Conservation (phyloP, 2,888 invertebrate genomes). For the Trichogramma evanescens region DNA sequence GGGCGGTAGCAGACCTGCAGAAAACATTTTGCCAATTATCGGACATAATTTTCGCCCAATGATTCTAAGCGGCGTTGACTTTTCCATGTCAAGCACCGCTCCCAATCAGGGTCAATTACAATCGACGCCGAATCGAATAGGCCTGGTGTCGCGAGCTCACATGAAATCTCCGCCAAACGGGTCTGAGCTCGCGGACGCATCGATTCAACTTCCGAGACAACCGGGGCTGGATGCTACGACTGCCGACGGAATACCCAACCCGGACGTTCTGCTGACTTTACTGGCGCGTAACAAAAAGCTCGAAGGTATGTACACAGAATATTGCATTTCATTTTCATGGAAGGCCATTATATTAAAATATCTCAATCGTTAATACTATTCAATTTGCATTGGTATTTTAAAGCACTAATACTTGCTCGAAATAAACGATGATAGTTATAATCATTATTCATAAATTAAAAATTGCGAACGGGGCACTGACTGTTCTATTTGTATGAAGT, state of each 20-base stretch:
- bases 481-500: too few relatives aligned
- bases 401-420: too few relatives aligned
- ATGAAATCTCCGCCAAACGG: slow-evolving; percentile 4
- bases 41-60: slow-evolving; percentile 40
- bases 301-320: slow-evolving; percentile 64
- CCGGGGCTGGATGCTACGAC: slow-evolving; percentile 25
- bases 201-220: slow-evolving; percentile 24
- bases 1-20: slow-evolving; percentile 46
- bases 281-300: slow-evolving; percentile 80
- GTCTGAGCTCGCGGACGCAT: slow-evolving; percentile 43
- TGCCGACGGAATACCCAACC: slow-evolving; percentile 59
- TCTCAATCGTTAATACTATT: too few relatives aligned
- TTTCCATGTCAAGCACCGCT: slow-evolving; percentile 47
- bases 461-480: too few relatives aligned
- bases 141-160: slow-evolving; percentile 26
- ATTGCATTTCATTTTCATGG: background rate
- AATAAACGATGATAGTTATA: too few relatives aligned
- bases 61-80: slow-evolving; percentile 43
- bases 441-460: too few relatives aligned
- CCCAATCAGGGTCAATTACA: slow-evolving; percentile 24
- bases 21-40: slow-evolving; percentile 27
- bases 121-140: slow-evolving; percentile 24
- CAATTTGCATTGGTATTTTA: too few relatives aligned
- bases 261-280: slow-evolving; percentile 76
- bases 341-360: too few relatives aligned